phyloP scores from a whole-genome alignment of 2,888 invertebrate species.

The Drepana falcataria region DNA sequence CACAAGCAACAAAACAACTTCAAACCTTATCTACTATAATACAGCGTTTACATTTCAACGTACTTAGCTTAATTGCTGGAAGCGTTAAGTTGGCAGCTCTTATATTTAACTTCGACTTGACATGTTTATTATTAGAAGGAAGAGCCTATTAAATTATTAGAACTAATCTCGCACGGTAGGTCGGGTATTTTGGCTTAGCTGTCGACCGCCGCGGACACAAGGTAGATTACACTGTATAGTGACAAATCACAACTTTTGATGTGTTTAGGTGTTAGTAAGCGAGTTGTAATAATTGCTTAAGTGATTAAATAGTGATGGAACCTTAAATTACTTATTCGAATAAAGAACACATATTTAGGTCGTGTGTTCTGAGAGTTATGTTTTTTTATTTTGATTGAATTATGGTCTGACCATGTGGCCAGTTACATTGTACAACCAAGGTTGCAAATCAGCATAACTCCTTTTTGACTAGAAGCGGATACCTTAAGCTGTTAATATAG shows the following conservation, averaged over 20 bases:
- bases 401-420: too few species aligned
- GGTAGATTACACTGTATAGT: conserved; percentile 42
- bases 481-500: too few species aligned
- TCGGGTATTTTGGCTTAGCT: conserved; percentile 62
- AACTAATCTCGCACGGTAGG: conserved; percentile 63
- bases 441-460: too few species aligned
- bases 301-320: conserved; percentile 16
- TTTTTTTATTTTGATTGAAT: too few species aligned
- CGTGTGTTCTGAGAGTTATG: too few species aligned
- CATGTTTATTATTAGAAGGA: conserved; percentile 75
- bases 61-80: conserved; percentile 9
- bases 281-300: conserved; percentile 29
- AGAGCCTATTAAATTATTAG: conserved; percentile 74
- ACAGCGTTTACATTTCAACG: neutral
- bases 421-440: too few species aligned
- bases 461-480: too few species aligned
- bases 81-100: conserved; percentile 35
- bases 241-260: conserved; percentile 51
- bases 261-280: conserved; percentile 48
- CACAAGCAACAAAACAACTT: neutral
- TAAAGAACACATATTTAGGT: too few species aligned
- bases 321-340: conserved; percentile 9
- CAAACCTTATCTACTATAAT: neutral
- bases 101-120: conserved; percentile 67
- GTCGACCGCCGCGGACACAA: conserved; percentile 33